Evolutionary conservation across 1,140 invertebrate genomes (phyloP).

Genomic region (Drosophila ficusphila): DNA sequence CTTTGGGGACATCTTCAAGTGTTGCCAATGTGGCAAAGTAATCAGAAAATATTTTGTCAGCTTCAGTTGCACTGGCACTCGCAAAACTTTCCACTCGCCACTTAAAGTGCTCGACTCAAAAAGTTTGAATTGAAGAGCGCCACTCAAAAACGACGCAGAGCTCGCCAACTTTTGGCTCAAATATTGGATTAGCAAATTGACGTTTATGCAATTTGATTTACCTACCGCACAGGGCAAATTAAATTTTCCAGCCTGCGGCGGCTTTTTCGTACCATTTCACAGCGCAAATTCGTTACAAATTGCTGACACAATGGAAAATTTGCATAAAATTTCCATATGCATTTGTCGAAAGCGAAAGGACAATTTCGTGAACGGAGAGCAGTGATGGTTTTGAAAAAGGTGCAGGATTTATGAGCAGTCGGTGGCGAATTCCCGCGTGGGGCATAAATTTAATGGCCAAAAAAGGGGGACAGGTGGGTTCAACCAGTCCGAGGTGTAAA

Average conservation of each 20-base stretch:
- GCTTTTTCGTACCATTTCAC: constrained; percentile 68
- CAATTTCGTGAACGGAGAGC: constrained; percentile 52
- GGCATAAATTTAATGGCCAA: constrained; percentile 47
- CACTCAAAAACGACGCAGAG: constrained; percentile 21
- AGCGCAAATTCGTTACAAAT: constrained; percentile 76
- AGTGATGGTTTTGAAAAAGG: constrained; percentile 17
- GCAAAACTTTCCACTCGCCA: constrained; percentile 28
- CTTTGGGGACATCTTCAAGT: constrained; percentile 51
- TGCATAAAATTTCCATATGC: constrained; percentile 81
- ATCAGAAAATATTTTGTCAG: constrained; percentile 80
- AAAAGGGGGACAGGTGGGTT: constrained; percentile 23
- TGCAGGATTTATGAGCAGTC: constrained; percentile 58
- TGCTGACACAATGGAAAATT: constrained; percentile 73
- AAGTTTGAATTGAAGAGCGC: constrained; percentile 38
- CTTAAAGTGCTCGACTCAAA: constrained; percentile 55
- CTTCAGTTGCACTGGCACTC: constrained; percentile 42
- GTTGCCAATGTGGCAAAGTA: constrained; percentile 71
- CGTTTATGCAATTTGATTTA: constrained; percentile 80
- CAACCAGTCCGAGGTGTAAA: constrained; percentile 57
- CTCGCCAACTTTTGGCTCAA: constrained; percentile 12
- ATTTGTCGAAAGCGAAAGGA: constrained; percentile 43
- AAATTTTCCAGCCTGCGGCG: constrained; percentile 54
- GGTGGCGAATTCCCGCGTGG: constrained; percentile 24
- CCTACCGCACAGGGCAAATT: constrained; percentile 64
- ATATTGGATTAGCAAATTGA: constrained; percentile 72